Evolutionary conservation across 2,113 vertebrate species (phyloP), one percentile per base, ranked within the genome.

Genomic region (Lepus timidus): DNA sequence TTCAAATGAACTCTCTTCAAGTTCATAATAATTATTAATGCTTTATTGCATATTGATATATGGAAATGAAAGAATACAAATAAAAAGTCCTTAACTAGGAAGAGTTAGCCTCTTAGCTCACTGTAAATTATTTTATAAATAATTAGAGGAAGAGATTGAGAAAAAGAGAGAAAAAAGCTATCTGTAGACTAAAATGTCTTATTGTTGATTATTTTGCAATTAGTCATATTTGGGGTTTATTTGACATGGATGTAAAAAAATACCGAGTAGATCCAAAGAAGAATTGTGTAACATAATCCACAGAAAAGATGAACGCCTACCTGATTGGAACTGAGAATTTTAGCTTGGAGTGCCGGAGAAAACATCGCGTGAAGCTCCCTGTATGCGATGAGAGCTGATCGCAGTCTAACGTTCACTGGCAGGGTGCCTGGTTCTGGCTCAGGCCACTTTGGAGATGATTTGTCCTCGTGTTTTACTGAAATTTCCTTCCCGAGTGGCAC

Each of bases 21-120:
- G 85, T 96, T 96, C 96, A 93, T 94, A 64, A 96, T 96, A 96
- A 96, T 95, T 96, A 97, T 88, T 96, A 96, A 92, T 81, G 36
- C 82, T 95, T 96, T 95, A 92, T 96, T 97, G 95, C 96, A 96
- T 96, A 96, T 96, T 97, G 96, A 97, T 97, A 85, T 93, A 95
- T 97, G 94, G 94, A 96, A 97, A 97, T 96, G 75, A 58, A 94
- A 93, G 95, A 93, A 95, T 92, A 75, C 93, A 97, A 95, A 95
- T 96, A 95, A 96, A 96, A 97, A 88, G 88, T 88, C 94, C 88
- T 96, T 96, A 95, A 79, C 70, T n/a, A 88, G 82, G 79, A 96
- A 95, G 62, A 27, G 68, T 87, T 90, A 93, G 81, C 74, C 64
- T 85, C 58, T 96, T 71, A 94, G 88, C 75, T 79, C 70, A 76